Conservation (phyloP, 2,888 invertebrate species). For the Lasius platythorax region DNA sequence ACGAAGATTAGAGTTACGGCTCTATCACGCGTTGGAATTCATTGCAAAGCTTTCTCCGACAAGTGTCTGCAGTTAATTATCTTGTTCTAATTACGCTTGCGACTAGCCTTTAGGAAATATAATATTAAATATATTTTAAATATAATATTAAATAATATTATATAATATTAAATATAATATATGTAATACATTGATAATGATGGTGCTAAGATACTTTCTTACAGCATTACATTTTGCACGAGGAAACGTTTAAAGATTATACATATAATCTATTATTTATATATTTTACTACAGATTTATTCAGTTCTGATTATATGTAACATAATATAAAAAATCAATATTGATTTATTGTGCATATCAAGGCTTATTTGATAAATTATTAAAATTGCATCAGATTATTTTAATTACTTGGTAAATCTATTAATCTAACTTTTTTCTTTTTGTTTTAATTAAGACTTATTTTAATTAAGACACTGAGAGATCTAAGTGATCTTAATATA, state of each 20-base stretch:
- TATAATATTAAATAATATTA: not conserved
- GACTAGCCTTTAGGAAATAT: too few species aligned
- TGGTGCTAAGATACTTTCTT: not conserved
- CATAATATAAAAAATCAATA: not conserved
- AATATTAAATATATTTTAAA: not conserved
- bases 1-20: not conserved
- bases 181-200: not conserved
- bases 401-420: not conserved
- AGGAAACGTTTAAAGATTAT: not conserved
- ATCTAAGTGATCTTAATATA: not conserved
- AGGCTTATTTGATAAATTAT: not conserved
- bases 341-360: not conserved
- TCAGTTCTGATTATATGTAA: not conserved
- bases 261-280: not conserved
- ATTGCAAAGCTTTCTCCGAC: not conserved
- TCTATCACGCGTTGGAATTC: not conserved
- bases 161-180: not conserved
- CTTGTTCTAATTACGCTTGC: not conserved
- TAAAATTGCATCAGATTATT: not conserved
- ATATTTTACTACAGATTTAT: not conserved
- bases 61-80: constrained; percentile 20
- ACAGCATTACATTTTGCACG: not conserved
- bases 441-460: not conserved
- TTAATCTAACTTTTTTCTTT: not conserved
- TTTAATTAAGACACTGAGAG: not conserved